Base-by-base conservation (phyloP, 1,140 invertebrate genomes). In the Pseudobourletiella spinata region DNA sequence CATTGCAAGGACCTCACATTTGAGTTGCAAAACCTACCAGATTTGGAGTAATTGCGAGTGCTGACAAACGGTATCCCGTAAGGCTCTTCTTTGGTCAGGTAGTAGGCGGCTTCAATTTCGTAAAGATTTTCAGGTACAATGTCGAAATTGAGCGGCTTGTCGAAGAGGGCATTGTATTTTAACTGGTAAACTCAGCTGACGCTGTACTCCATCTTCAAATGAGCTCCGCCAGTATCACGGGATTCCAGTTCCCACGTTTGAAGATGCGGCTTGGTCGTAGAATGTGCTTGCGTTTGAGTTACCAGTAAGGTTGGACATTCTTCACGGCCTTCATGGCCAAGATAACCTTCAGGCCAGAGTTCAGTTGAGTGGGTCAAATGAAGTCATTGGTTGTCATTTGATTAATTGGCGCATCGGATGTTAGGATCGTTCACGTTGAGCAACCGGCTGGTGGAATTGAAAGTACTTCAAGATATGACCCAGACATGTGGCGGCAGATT, bases 171-270 rank as follows among this genome's bases (percentile, higher is more conserved):
- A 39, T 67, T 67, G 35, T 67, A 67, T 32, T 67, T 67, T 57
- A 67, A 64, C 48, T 67, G 65, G 39, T 63, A 67, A 15, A 58
- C 65, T 18, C 64, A 44, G 1, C 61, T 57, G 20, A 64, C 54
- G 30, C 64, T 63, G 65, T 67, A 67, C 25, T 67, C 65, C 61
- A 63, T 67, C 28, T 67, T 67, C 30, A 67, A 54, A 32, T 67
- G 65, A 32, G 6, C 20, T 29, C 57, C 42, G 35, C 54, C 54
- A 11, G 15, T 16, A 20, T 66, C 44, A 20, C 62, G 28, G 6
- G 52, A 57, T 35, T 66, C 64, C 16, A 22, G 39, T 25, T 26
- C 15, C 64, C 64, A 66, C 1, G 26, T 66, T 2, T 35, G 58
- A 29, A 62, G 11, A 8, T 4, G 59, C 62, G 8, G 55, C 55